These are phyloP conservation scores for Lacerta viridis DNA, from an alignment of 2,797 vertebrate species.

Conservation along the genomic window DNA sequence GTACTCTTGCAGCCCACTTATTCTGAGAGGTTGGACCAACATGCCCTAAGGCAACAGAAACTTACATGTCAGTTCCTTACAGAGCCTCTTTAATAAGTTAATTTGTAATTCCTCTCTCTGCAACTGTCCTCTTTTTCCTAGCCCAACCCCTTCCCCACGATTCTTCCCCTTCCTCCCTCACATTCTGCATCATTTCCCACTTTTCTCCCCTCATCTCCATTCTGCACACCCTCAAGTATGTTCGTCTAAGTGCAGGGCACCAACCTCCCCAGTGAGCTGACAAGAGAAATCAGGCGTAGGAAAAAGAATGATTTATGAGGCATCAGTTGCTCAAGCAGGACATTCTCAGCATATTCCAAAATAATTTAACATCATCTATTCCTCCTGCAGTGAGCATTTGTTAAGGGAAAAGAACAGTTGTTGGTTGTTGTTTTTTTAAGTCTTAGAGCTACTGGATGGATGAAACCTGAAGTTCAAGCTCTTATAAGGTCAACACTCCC, in stretches of 20 bases:
- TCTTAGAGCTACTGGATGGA: constrained; percentile 51
- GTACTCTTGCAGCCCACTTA: too few species aligned
- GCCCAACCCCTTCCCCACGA: neutral
- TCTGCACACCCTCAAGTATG: neutral
- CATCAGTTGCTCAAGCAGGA: constrained; percentile 66
- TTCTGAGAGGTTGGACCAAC: neutral
- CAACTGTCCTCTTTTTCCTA: neutral
- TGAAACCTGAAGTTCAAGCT: constrained; percentile 35
- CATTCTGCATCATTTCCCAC: fast-evolving
- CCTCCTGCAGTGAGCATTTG: constrained; percentile 54
- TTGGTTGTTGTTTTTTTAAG: neutral
- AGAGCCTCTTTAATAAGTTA: neutral
- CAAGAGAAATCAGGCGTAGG: constrained; percentile 69
- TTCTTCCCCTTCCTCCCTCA: neutral
- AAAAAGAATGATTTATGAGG: constrained; percentile 76
- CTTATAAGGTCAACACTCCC: constrained; percentile 47
- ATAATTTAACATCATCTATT: constrained; percentile 67
- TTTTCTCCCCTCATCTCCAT: neutral
- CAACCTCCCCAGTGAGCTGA: constrained; percentile 13
- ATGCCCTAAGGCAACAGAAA: neutral
- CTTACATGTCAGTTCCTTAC: neutral
- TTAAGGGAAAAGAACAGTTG: constrained; percentile 2
- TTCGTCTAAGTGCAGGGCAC: constrained; percentile 37
- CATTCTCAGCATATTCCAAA: constrained; percentile 70
- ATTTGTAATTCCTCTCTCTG: neutral